Conservation (phyloP, 1,140 invertebrate genomes). For the Coenobita brevimanus region DNA sequence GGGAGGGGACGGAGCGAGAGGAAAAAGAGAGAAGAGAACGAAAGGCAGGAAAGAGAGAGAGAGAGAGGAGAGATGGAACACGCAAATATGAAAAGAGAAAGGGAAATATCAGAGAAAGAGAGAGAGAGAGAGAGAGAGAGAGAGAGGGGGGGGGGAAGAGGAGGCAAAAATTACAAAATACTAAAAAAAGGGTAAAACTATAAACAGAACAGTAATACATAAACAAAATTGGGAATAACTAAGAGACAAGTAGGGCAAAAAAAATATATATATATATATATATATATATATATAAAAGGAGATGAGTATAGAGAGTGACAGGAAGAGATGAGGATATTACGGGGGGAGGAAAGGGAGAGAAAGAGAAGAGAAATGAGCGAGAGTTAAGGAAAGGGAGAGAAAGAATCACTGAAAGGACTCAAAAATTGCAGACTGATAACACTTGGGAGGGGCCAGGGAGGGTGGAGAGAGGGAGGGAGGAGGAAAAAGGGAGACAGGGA, state of each 20-base stretch:
- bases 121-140: slow-evolving; percentile 19
- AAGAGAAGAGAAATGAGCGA: not conserved
- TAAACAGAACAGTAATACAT: not conserved
- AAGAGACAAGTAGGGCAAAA: not conserved
- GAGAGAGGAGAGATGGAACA: not conserved
- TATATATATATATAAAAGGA: not conserved
- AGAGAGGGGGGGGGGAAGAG: not conserved
- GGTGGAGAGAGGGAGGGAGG: too few species aligned
- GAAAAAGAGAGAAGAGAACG: not conserved
- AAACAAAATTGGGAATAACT: not conserved
- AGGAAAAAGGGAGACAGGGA: too few species aligned
- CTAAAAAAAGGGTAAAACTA: not conserved
- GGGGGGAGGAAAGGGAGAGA: not conserved
- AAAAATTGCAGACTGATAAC: not conserved
- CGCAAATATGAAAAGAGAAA: not conserved
- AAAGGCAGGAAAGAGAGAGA: not conserved
- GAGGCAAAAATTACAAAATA: not conserved
- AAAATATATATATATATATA: too few species aligned
- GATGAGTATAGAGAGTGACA: not conserved
- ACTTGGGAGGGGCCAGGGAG: too few species aligned
- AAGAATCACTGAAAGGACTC: not conserved
- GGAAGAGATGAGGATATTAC: not conserved
- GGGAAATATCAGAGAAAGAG: slow-evolving; percentile 10
- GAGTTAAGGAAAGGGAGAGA: not conserved
- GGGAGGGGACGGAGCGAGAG: not conserved